Conservation (phyloP, 2,888 invertebrate species). For the Brenthis daphne region DNA sequence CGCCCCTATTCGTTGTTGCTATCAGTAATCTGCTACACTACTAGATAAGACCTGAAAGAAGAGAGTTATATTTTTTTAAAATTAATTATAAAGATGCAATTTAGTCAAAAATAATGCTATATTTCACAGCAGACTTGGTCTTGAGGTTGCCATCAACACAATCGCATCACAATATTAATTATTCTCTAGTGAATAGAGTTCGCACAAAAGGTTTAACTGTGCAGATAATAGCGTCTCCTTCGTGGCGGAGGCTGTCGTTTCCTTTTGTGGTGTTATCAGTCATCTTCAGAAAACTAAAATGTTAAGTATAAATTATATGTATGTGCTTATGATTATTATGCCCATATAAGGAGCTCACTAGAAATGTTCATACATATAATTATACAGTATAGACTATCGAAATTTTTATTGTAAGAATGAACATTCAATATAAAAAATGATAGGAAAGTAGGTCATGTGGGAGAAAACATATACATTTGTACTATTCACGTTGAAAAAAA, state of each 20-base stretch:
- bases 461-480: no score
- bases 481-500: no score
- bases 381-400: no score
- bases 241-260: conserved; percentile 43
- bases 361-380: no score
- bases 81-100: neutral
- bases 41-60: no score
- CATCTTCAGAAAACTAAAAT: conserved; percentile 21
- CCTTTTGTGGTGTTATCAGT: conserved; percentile 27
- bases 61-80: no score
- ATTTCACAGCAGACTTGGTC: conserved; percentile 17
- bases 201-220: conserved; percentile 63
- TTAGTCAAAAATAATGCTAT: conserved; percentile 6
- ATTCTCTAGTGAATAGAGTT: conserved; percentile 62
- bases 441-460: no score
- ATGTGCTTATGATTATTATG: neutral
- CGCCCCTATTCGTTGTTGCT: no score
- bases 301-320: conserved; percentile 12
- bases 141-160: conserved; percentile 50
- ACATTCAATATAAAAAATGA: no score
- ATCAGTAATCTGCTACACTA: no score
- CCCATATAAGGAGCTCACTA: no score
- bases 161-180: conserved; percentile 64
- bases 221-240: conserved; percentile 61
- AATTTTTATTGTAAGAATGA: no score